Evolutionary conservation across 2,797 vertebrate genomes (phyloP).

Genomic region (Falco berigora): DNA sequence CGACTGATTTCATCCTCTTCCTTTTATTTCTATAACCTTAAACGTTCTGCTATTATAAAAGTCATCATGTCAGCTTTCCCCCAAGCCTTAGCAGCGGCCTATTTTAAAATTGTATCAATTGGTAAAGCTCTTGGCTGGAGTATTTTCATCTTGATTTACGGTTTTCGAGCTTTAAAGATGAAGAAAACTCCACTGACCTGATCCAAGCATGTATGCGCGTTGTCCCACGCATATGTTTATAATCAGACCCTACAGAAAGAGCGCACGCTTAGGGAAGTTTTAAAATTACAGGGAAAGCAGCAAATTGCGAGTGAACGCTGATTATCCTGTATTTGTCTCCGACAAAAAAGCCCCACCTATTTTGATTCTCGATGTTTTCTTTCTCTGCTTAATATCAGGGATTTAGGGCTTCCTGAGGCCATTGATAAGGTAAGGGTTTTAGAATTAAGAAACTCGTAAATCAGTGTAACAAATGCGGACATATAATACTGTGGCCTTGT

Average conservation of each 20-base stretch:
- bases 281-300: background rate
- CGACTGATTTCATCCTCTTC: constrained; percentile 80
- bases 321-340: background rate
- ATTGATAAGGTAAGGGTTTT: constrained; percentile 1
- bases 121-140: constrained; percentile 75
- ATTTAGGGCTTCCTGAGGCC: constrained; percentile 39
- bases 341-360: background rate
- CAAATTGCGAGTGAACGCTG: background rate
- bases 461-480: background rate
- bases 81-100: constrained; percentile 72
- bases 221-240: constrained; percentile 43
- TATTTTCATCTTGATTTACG: constrained; percentile 82
- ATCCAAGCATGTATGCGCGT: background rate
- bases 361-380: background rate
- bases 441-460: constrained; percentile 36
- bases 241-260: constrained; percentile 19
- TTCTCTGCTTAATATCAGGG: background rate
- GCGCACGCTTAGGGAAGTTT: background rate
- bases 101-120: constrained; percentile 78
- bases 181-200: constrained; percentile 46
- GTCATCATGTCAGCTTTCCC: constrained; percentile 80
- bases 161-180: constrained; percentile 64
- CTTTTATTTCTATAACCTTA: constrained; percentile 84
- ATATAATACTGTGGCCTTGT: background rate
- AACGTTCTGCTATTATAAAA: constrained; percentile 83